phyloP scores from a whole-genome alignment of 1,140 invertebrate genomes.

The Drosophila arawakana region DNA sequence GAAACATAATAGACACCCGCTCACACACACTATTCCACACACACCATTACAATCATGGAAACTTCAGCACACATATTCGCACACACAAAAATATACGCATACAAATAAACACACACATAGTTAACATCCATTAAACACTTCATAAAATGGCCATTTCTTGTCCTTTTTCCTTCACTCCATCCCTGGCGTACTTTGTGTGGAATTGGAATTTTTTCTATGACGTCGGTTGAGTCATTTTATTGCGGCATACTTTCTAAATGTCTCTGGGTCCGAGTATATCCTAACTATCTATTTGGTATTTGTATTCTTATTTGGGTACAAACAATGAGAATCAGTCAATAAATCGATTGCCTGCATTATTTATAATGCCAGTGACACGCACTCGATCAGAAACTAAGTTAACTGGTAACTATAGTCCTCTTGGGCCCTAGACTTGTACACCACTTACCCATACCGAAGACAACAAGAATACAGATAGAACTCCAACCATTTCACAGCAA shows the following conservation, averaged over 20 bases:
- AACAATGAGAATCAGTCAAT: constrained; percentile 71
- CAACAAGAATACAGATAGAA: no score
- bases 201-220: constrained; percentile 37
- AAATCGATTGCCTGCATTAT: constrained; percentile 78
- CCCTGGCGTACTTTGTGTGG: constrained; percentile 28
- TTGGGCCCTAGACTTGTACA: constrained; percentile 2
- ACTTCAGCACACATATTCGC: constrained; percentile 13
- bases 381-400: constrained; percentile 45
- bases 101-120: constrained; percentile 21
- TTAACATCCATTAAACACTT: constrained; percentile 82
- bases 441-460: background rate
- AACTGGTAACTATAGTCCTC: constrained; percentile 37
- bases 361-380: constrained; percentile 70
- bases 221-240: constrained; percentile 74
- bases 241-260: constrained; percentile 55
- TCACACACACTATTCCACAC: constrained; percentile 12
- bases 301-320: constrained; percentile 42
- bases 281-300: constrained; percentile 40
- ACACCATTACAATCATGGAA: constrained; percentile 31
- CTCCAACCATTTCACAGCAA: constrained; percentile 3
- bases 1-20: constrained; percentile 11
- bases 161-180: constrained; percentile 9
- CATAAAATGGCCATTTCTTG: constrained; percentile 81
- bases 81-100: constrained; percentile 28
- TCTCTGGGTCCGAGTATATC: constrained; percentile 7